These are phyloP conservation scores for Eolophus roseicapilla DNA, from an alignment of 2,113 vertebrate genomes.

Conservation along the genomic window DNA sequence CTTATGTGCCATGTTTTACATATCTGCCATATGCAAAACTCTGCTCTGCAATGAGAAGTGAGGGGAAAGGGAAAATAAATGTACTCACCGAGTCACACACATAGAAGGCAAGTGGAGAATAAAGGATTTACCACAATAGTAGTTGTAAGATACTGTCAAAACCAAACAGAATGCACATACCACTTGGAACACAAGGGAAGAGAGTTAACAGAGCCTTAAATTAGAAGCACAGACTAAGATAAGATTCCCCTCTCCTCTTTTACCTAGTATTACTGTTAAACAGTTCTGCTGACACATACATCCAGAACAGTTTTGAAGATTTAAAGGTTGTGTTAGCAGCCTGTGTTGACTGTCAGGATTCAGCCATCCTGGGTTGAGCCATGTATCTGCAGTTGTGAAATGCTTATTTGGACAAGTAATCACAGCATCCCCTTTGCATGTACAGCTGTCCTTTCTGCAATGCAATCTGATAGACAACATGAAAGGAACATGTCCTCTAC, in stretches of 20 bases:
- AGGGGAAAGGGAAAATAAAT: neutral
- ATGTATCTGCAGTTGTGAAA: neutral
- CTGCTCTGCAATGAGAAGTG: neutral
- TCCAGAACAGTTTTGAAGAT: neutral
- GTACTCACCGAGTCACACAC: neutral
- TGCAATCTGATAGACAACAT: neutral
- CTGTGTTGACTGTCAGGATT: neutral
- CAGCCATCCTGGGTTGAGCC: neutral
- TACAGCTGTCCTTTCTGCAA: neutral
- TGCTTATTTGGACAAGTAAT: neutral
- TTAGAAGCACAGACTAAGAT: neutral
- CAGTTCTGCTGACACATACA: neutral
- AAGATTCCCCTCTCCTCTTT: neutral
- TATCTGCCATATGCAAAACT: neutral
- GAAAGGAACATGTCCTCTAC: accelerated
- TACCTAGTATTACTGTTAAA: neutral
- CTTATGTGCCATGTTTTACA: neutral
- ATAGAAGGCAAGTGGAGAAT: neutral
- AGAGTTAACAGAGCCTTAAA: neutral
- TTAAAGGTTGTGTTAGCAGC: neutral
- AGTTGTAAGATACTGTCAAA: neutral
- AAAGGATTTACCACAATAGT: neutral
- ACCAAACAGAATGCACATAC: neutral
- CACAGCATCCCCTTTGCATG: neutral
- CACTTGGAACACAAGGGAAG: neutral